Percentiles rank a stretch among this genome's conserved stretches.
These are phyloP conservation scores for Merops nubicus DNA, from an alignment of 2,113 vertebrate genomes.

Conservation along the genomic window DNA sequence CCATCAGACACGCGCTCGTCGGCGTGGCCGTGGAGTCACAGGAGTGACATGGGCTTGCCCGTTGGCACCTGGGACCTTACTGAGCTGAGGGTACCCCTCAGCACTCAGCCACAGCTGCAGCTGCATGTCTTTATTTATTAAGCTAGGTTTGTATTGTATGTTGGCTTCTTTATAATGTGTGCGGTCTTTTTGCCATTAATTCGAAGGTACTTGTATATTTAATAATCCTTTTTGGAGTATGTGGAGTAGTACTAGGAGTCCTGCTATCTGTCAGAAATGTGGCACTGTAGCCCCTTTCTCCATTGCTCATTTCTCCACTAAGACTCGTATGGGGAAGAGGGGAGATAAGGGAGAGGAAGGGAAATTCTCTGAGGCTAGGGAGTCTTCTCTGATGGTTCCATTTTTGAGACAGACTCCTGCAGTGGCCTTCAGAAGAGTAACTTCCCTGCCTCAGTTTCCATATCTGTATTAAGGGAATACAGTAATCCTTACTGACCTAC, in stretches of 20 bases:
- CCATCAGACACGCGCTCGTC: constrained; percentile 85
- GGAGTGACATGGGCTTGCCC: constrained; percentile 14
- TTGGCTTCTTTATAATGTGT: constrained; percentile 62
- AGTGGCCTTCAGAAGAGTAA: background rate
- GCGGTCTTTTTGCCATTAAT: constrained; percentile 51
- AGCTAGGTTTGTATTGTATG: constrained; percentile 50
- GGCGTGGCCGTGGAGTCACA: constrained; percentile 85
- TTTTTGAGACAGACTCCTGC: background rate
- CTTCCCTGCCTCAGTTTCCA: constrained; percentile 11
- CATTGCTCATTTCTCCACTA: background rate
- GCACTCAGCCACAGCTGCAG: background rate
- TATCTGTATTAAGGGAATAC: background rate
- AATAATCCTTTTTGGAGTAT: constrained; percentile 3
- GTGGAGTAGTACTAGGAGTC: constrained; percentile 1
- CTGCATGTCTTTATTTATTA: constrained; percentile 77
- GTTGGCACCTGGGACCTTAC: background rate
- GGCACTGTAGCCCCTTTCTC: background rate
- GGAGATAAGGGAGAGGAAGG: background rate
- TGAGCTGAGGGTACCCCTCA: constrained; percentile 20
- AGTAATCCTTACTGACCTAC: constrained; percentile 48
- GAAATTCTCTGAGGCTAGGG: background rate
- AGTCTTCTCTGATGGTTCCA: background rate
- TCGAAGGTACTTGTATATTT: constrained; percentile 63
- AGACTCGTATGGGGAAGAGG: background rate
- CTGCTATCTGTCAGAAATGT: constrained; percentile 41